Evolutionary conservation across 2,797 vertebrate genomes (phyloP).

Genomic region (Enteromius anoplus): DNA sequence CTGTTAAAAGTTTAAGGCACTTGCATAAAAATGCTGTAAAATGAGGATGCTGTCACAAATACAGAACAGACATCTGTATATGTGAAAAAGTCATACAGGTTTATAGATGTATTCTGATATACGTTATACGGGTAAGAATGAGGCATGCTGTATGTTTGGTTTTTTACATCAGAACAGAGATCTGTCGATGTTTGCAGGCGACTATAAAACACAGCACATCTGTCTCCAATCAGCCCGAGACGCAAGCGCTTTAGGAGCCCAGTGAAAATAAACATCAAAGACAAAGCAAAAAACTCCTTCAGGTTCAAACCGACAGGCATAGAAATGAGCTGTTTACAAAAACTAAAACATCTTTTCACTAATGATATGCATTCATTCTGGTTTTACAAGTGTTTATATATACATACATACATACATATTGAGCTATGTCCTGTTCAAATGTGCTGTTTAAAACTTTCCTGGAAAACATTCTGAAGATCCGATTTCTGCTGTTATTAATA

Average conservation of each 20-base stretch:
- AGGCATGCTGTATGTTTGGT: not conserved
- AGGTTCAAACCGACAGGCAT: constrained; percentile 52
- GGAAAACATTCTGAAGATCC: not conserved
- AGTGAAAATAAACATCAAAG: constrained; percentile 59
- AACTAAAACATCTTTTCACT: not conserved
- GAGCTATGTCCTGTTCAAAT: not conserved
- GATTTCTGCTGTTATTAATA: not conserved
- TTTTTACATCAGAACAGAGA: not conserved
- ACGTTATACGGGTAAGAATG: not conserved
- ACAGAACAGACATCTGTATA: no score
- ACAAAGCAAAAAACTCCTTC: constrained; percentile 49
- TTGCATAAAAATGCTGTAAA: no score
- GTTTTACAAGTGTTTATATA: not conserved
- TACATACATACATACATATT: no score
- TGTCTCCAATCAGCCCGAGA: constrained; percentile 54
- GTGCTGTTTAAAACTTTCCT: not conserved
- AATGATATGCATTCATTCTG: not conserved
- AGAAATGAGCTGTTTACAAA: constrained; percentile 34
- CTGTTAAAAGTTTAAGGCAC: no score
- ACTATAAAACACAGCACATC: constrained; percentile 52
- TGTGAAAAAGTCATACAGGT: no score
- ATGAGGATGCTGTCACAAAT: no score
- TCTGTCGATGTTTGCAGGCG: not conserved
- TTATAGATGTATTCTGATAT: no score
- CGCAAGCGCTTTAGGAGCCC: constrained; percentile 26